phyloP scores from a whole-genome alignment of 2,888 invertebrate species.

The Apotomis turbidana region DNA sequence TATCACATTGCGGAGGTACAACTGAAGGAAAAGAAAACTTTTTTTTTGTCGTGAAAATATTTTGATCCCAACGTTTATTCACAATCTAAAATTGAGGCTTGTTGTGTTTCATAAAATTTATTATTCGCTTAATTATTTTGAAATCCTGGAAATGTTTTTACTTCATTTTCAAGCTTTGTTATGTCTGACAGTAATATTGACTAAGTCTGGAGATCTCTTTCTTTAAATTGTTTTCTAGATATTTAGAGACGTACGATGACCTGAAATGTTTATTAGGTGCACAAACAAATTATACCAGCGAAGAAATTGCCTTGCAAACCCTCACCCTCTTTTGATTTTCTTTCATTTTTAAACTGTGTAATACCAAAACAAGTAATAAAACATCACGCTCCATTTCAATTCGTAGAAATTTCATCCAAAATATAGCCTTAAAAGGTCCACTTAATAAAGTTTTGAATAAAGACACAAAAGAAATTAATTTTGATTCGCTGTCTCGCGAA shows the following conservation, averaged over 20 bases:
- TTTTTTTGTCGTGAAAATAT: background rate
- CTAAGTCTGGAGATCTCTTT: background rate
- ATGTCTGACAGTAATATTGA: background rate
- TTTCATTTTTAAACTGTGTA: slow-evolving; percentile 1
- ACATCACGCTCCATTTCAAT: background rate
- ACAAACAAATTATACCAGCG: background rate
- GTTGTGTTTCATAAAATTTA: slow-evolving; percentile 10
- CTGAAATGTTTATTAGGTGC: background rate
- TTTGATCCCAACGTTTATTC: slow-evolving; percentile 4
- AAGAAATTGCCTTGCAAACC: background rate
- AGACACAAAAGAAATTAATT: slow-evolving; percentile 39
- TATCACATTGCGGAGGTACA: background rate
- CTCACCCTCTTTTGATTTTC: slow-evolving; percentile 6
- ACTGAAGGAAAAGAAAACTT: slow-evolving; percentile 10
- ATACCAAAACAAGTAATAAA: slow-evolving; percentile 2
- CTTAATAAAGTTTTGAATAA: slow-evolving; percentile 34
- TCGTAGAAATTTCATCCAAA: slow-evolving; percentile 8
- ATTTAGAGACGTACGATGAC: too few relatives aligned
- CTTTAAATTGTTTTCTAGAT: too few relatives aligned
- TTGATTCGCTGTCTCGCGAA: slow-evolving; percentile 23
- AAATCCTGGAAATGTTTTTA: background rate
- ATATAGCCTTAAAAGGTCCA: slow-evolving; percentile 17
- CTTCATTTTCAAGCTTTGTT: background rate
- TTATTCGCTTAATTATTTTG: background rate
- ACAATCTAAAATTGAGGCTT: slow-evolving; percentile 8